Conservation (phyloP, 64 coral and sea anemone genomes). For the Hydrozoanthus tunicans region DNA sequence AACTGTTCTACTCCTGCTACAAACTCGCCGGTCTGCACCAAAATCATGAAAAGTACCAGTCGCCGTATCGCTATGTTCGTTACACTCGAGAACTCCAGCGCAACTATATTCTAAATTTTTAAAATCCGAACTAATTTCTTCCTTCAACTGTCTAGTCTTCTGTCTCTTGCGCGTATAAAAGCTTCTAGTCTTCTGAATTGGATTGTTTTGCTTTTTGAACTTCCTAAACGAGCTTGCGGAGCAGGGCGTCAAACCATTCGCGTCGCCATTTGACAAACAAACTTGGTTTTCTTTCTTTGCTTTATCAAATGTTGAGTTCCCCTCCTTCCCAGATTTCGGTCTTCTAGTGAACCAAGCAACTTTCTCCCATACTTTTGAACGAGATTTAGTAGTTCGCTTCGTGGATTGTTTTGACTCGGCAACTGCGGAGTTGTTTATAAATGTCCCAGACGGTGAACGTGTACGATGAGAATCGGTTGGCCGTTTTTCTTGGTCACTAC, state of each 20-base stretch:
- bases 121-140: constrained; percentile 21
- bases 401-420: constrained; percentile 38
- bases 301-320: constrained; percentile 43
- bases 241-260: background rate
- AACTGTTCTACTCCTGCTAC: background rate
- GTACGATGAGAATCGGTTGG: background rate
- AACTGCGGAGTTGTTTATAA: background rate
- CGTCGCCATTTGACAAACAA: background rate
- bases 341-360: constrained; percentile 89
- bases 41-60: constrained; percentile 95
- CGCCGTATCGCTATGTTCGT: constrained; percentile 65
- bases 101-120: background rate
- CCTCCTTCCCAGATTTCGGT: constrained; percentile 72
- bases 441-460: background rate
- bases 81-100: background rate
- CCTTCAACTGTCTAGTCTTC: constrained; percentile 61
- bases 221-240: constrained; percentile 9
- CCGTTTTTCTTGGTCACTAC: background rate
- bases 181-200: constrained; percentile 63
- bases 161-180: constrained; percentile 71
- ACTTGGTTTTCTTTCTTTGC: constrained; percentile 34
- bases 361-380: constrained; percentile 92
- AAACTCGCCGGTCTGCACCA: constrained; percentile 35
- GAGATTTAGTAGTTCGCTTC: constrained; percentile 58
- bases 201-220: constrained; percentile 25